These are phyloP conservation scores for Mercenaria mercenaria DNA, from an alignment of 1,140 invertebrate genomes.

Conservation along the genomic window DNA sequence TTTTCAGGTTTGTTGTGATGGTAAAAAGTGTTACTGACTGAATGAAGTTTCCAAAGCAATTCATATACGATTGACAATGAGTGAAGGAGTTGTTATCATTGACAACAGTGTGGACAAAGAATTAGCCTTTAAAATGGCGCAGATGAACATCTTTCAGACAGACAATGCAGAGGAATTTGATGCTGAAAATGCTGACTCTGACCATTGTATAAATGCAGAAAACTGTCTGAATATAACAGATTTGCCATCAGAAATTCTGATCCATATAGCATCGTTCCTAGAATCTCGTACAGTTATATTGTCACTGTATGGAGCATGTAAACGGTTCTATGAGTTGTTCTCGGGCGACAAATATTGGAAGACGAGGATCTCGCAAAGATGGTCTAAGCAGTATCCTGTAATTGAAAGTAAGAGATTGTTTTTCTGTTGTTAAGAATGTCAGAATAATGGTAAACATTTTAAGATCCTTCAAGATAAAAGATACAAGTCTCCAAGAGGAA, in stretches of 20 bases:
- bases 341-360: constrained; percentile 54
- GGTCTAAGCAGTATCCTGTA: constrained; percentile 27
- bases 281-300: constrained; percentile 27
- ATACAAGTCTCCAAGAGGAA: no score
- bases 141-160: neutral
- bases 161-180: neutral
- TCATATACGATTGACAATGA: neutral
- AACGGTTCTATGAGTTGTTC: constrained; percentile 46
- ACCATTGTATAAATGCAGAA: no score
- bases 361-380: constrained; percentile 46
- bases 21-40: no score
- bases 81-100: neutral
- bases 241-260: constrained; percentile 44
- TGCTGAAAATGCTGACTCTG: neutral
- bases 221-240: neutral
- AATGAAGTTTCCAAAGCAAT: no score
- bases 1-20: no score
- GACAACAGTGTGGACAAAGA: neutral
- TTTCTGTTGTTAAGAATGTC: no score
- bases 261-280: constrained; percentile 49
- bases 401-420: constrained; percentile 43
- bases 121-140: neutral
- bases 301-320: constrained; percentile 30
- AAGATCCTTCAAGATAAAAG: no score
- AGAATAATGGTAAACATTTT: no score